phyloP scores from a whole-genome alignment of 1,140 invertebrate genomes.

The Scaptomyza montana region DNA sequence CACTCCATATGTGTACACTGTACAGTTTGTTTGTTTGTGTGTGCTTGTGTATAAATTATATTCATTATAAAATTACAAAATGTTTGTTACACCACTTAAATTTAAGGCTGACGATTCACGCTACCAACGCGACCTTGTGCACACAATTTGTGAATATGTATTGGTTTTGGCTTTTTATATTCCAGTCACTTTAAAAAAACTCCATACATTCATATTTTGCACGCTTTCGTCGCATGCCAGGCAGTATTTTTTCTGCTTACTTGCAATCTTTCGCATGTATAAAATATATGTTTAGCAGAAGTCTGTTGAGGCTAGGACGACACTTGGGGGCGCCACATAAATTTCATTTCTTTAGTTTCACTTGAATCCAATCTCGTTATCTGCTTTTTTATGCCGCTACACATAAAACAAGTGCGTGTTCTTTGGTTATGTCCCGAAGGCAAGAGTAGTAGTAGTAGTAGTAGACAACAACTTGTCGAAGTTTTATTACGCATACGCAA shows the following conservation, averaged over 20 bases:
- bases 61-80: conserved; percentile 75
- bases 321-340: conserved; percentile 44
- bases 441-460: background rate
- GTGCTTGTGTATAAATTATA: conserved; percentile 71
- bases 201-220: conserved; percentile 12
- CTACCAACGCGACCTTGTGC: conserved; percentile 22
- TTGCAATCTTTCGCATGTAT: background rate
- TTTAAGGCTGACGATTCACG: conserved; percentile 27
- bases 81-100: conserved; percentile 54
- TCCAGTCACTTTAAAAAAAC: conserved; percentile 3
- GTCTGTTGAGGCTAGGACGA: background rate
- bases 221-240: conserved; percentile 9
- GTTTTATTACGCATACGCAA: conserved; percentile 71
- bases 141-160: conserved; percentile 35
- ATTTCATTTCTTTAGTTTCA: conserved; percentile 73
- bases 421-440: background rate
- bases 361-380: conserved; percentile 12
- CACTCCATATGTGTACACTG: conserved; percentile 21
- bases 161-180: conserved; percentile 23
- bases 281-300: background rate
- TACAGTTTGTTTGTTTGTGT: conserved; percentile 3
- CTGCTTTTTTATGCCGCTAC: conserved; percentile 29
- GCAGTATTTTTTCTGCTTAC: background rate
- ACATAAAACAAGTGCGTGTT: conserved; percentile 30
- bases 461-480: conserved; percentile 36